A percentile compares a stretch with the other conserved stretches of the same genome.
These are phyloP conservation scores for Oncorhynchus keta DNA, from an alignment of 2,113 vertebrate genomes.

Conservation along the genomic window DNA sequence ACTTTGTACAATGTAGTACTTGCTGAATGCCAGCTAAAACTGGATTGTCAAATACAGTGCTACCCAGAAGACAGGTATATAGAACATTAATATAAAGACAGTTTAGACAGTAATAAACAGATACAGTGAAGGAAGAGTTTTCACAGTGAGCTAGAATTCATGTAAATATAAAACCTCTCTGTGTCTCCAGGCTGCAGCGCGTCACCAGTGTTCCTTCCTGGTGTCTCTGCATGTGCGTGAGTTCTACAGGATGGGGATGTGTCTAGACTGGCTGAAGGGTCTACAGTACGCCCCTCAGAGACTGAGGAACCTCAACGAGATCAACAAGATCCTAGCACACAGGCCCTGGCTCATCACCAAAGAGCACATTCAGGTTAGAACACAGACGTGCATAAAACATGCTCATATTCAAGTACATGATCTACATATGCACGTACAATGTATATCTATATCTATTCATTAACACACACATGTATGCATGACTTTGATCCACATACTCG, in stretches of 20 bases:
- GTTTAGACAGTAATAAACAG: no score
- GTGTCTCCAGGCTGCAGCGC: slow-evolving; percentile 76
- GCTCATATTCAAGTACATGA: neutral
- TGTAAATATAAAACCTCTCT: neutral
- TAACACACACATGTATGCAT: neutral
- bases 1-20: no score
- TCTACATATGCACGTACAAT: no score
- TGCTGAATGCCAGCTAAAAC: no score
- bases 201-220: slow-evolving; percentile 84
- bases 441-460: no score
- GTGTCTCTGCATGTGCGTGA: slow-evolving; percentile 86
- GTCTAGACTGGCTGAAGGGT: slow-evolving; percentile 81
- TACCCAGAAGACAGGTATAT: no score
- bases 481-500: neutral
- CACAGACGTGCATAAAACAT: neutral
- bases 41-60: no score
- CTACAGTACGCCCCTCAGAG: slow-evolving; percentile 82
- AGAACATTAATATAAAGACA: no score
- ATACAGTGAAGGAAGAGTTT: no score
- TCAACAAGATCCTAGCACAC: slow-evolving; percentile 86
- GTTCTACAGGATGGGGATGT: slow-evolving; percentile 83
- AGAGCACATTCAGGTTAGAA: slow-evolving; percentile 83
- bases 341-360: slow-evolving; percentile 84
- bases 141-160: no score
- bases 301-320: slow-evolving; percentile 84